Conservation (phyloP, 2,113 vertebrate genomes). For the Leptocoma aspasia region DNA sequence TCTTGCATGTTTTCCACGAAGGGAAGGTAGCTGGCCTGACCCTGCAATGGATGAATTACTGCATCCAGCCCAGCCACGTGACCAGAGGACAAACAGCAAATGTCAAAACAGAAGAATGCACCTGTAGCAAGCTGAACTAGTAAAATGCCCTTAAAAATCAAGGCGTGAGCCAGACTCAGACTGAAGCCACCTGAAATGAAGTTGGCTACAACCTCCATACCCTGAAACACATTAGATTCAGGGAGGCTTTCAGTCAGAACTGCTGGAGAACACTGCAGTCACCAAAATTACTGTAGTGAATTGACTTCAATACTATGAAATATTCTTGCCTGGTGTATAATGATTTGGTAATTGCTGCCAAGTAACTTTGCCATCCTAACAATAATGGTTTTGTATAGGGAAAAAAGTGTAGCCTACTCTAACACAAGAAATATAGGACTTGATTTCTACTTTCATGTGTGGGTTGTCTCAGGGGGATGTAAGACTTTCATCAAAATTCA, state of each 20-base stretch:
- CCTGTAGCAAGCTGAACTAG: neutral
- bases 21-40: neutral
- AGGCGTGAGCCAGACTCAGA: neutral
- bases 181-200: neutral
- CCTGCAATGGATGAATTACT: neutral
- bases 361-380: neutral
- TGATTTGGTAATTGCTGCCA: neutral
- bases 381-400: neutral
- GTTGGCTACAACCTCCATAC: neutral
- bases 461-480: accelerated
- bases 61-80: neutral
- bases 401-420: neutral
- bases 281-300: neutral
- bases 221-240: neutral
- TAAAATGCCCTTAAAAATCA: neutral
- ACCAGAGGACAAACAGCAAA: neutral
- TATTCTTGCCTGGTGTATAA: neutral
- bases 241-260: neutral
- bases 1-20: accelerated
- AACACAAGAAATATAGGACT: neutral
- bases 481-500: neutral
- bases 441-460: neutral
- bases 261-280: accelerated
- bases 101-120: neutral
- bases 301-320: neutral